Evolutionary conservation across 2,113 vertebrate genomes (phyloP).

Genomic region (Varanus komodoensis): DNA sequence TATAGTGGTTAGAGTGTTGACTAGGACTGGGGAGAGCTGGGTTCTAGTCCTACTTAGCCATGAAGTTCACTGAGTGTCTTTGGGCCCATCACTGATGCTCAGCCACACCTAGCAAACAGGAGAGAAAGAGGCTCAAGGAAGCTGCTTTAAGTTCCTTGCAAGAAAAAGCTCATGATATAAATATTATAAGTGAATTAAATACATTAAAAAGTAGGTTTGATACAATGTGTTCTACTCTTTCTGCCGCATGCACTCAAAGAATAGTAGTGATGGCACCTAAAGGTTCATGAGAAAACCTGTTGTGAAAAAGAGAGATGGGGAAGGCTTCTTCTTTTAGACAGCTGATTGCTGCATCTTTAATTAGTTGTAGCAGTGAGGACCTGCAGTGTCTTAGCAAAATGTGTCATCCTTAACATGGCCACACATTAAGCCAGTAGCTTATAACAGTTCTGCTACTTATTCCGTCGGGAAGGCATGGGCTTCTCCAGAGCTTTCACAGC

Average conservation of each 20-base stretch:
- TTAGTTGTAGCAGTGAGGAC: background rate
- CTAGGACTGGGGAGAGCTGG: no score
- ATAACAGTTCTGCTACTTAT: background rate
- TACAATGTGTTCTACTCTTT: background rate
- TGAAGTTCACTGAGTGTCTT: no score
- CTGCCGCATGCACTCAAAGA: no score
- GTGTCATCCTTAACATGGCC: background rate
- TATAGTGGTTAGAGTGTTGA: no score
- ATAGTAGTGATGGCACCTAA: background rate
- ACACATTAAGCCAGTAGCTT: background rate
- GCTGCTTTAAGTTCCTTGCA: no score
- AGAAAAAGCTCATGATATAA: no score
- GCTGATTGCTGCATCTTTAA: background rate
- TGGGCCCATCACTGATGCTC: no score
- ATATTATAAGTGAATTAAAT: no score
- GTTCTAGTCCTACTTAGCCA: no score
- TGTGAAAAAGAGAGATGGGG: background rate
- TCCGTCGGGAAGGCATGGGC: background rate
- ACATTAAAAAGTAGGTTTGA: background rate
- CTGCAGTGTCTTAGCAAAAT: background rate
- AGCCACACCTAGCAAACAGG: no score
- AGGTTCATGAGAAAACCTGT: background rate
- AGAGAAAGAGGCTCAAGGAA: no score
- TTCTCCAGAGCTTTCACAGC: background rate
- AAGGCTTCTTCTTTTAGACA: background rate